These are phyloP conservation scores for Hiodon alosoides DNA, from an alignment of 2,113 vertebrate species.

Conservation along the genomic window DNA sequence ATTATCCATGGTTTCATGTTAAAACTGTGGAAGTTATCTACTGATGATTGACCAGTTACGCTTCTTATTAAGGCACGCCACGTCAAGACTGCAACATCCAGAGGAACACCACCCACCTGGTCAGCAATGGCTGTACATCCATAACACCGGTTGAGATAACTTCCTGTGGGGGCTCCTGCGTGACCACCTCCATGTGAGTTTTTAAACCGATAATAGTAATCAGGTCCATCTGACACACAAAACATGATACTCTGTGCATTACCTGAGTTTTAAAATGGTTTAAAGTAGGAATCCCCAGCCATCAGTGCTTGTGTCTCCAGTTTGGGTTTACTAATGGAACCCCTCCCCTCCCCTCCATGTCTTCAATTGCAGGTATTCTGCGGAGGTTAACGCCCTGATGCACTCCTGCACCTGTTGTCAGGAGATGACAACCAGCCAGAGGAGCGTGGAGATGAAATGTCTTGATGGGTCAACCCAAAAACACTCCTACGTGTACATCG, in stretches of 20 bases:
- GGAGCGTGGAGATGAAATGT: slow-evolving; percentile 64
- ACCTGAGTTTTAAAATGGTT: too few species aligned
- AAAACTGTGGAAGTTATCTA: not conserved
- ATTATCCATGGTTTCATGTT: not conserved
- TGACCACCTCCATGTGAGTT: slow-evolving; percentile 73
- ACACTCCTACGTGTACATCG: slow-evolving; percentile 57
- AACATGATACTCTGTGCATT: too few species aligned
- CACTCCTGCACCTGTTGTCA: slow-evolving; percentile 73
- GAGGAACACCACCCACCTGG: slow-evolving; percentile 49
- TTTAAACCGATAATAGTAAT: not conserved
- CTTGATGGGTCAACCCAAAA: slow-evolving; percentile 47
- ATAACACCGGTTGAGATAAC: slow-evolving; percentile 53
- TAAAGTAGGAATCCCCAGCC: not conserved
- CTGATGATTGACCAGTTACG: slow-evolving; percentile 16
- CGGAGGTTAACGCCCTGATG: slow-evolving; percentile 57
- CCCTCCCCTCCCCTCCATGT: not conserved
- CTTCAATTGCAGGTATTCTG: slow-evolving; percentile 68
- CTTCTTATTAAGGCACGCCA: slow-evolving; percentile 44
- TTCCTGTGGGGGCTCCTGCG: slow-evolving; percentile 74
- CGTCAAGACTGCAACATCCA: slow-evolving; percentile 52
- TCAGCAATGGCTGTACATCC: slow-evolving; percentile 57
- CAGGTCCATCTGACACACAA: too few species aligned
- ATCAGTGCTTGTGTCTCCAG: too few species aligned
- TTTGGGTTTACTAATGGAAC: not conserved
- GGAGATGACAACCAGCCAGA: slow-evolving; percentile 53